Base-by-base conservation (phyloP, 2,888 invertebrate genomes). In the Thera obeliscata region DNA sequence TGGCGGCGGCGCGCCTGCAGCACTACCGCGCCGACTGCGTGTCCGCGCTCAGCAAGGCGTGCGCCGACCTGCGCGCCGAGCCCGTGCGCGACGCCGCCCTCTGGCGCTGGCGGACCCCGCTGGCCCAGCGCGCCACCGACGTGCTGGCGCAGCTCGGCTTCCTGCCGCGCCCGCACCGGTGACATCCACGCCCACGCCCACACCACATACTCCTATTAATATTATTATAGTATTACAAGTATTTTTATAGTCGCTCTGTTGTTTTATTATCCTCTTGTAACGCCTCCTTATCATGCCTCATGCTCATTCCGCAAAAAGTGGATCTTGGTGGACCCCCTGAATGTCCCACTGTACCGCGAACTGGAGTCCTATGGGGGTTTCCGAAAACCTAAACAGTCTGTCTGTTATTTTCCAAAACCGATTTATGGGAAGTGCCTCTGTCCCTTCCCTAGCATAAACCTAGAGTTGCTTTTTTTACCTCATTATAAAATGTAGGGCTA, bases 11-110 rank as follows among this genome's bases (percentile, higher is more conserved):
- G 22, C 97, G 98, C 75, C 94, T 99, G 80, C 98, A 99, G 87
- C 99, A 99, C 89, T 99, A 98, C 92, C 95, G 98, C 69, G 97
- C 97, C 41, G 98, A 98, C 90, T 98, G 98, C 90, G 98, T 98
- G 6, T 96, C 96, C 78, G 97, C 97, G 66, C 93, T 98, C 74
- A 97, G 97, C 90, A 97, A 98, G 90, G 94, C 95, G 54, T 98
- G 98, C 90, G 95, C 95, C 64, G 96, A 97, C 83, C 97, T 96
- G 86, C 95, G 97, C 67, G 96, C 97, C 81, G 96, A 97, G 79
- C 96, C 97, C 66, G 95, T 97, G 64, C 95, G 97, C 87, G 98
- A 98, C 89, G 96, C 96, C 43, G 96, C 97, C 62, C 96, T 98
- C 78, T 98, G 98, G 98, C 96, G 96, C 83, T 98, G 96, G 93